A percentile compares a stretch with the other conserved stretches of the same genome.
Evolutionary conservation across 1,140 invertebrate species (phyloP).

Genomic region (Zaprionus capensis): DNA sequence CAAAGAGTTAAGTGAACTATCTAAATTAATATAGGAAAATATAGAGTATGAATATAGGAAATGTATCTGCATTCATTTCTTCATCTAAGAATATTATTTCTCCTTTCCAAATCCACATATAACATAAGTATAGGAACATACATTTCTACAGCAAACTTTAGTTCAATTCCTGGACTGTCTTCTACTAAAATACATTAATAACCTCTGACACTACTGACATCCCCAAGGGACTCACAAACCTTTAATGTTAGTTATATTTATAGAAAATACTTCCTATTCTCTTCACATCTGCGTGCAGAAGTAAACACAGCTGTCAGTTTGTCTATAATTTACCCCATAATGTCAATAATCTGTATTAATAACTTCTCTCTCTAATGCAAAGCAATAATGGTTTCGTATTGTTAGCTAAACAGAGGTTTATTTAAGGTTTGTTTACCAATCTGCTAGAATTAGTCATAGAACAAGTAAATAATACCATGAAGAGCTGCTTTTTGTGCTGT

Average conservation of each 20-base stretch:
- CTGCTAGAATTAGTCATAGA: not conserved
- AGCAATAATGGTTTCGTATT: not conserved
- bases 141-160: too few species aligned
- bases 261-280: not conserved
- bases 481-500: not conserved
- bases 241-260: not conserved
- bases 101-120: too few species aligned
- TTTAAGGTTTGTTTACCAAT: not conserved
- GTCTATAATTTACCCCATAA: not conserved
- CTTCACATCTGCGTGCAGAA: too few species aligned
- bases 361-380: not conserved
- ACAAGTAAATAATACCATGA: not conserved
- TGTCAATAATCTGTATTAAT: not conserved
- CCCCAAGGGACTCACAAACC: not conserved
- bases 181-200: too few species aligned
- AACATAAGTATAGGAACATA: too few species aligned
- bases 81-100: too few species aligned
- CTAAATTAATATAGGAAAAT: too few species aligned
- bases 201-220: not conserved
- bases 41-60: too few species aligned
- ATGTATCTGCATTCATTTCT: too few species aligned
- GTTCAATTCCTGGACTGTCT: too few species aligned
- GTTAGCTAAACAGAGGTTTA: not conserved
- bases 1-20: too few species aligned
- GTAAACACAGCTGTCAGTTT: too few species aligned